Conservation (phyloP, 2,797 vertebrate genomes). For the Malacoraja senta region DNA sequence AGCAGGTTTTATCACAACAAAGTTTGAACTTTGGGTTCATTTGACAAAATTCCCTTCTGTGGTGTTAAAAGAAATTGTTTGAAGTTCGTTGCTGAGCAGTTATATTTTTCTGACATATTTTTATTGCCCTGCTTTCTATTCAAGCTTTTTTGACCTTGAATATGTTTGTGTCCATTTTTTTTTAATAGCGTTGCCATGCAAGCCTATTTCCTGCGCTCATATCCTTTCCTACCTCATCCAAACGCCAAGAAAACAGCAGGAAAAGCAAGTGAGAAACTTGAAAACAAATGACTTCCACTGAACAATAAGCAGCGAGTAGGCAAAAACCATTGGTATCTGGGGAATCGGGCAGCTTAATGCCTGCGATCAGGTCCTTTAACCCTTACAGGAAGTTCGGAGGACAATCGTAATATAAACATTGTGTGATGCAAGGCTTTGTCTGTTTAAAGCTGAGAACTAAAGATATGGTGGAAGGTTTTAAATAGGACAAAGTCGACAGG, state of each 20-base stretch:
- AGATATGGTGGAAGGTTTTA: background rate
- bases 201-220: constrained; percentile 48
- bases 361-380: constrained; percentile 1
- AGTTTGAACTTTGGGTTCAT: constrained; percentile 42
- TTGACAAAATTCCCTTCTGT: background rate
- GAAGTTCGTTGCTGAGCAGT: background rate
- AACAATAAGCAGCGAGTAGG: constrained; percentile 45
- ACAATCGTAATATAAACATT: background rate
- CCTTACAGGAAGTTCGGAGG: constrained; percentile 2
- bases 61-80: background rate
- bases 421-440: constrained; percentile 8
- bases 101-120: background rate
- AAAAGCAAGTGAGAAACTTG: constrained; percentile 54
- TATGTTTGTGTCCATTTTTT: constrained; percentile 40
- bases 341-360: background rate
- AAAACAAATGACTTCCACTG: constrained; percentile 51
- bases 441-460: background rate
- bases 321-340: constrained; percentile 21
- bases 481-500: background rate
- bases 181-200: constrained; percentile 48
- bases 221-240: constrained; percentile 47
- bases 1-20: constrained; percentile 3
- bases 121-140: constrained; percentile 37
- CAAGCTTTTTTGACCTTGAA: constrained; percentile 43
- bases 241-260: constrained; percentile 51